These are phyloP conservation scores for Clarias platycephalus DNA, from an alignment of 2,797 vertebrate species.

Conservation along the genomic window DNA sequence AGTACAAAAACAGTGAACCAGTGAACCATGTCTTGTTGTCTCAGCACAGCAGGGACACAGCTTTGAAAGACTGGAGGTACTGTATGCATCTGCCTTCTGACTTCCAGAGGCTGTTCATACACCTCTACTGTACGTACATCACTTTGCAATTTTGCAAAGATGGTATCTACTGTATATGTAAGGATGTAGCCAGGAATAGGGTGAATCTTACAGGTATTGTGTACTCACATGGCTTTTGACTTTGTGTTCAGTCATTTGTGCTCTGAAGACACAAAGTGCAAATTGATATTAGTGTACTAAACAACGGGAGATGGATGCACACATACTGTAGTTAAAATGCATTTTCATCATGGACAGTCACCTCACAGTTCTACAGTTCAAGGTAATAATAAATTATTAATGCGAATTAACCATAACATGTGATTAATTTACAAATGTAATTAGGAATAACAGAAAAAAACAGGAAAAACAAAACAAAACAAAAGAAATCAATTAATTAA, in stretches of 20 bases:
- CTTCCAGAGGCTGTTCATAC: neutral
- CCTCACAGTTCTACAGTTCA: too few relatives aligned
- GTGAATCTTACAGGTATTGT: neutral
- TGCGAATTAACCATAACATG: neutral
- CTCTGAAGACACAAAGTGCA: constrained; percentile 15
- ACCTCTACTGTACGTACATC: neutral
- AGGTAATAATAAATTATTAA: neutral
- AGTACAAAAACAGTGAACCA: too few relatives aligned
- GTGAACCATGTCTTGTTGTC: neutral
- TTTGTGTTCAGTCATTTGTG: neutral
- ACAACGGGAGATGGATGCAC: neutral
- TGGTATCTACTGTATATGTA: neutral
- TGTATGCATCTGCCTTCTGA: too few relatives aligned
- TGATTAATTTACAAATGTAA: neutral
- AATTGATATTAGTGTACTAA: constrained; percentile 9
- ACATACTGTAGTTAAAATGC: neutral
- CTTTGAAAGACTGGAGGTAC: neutral
- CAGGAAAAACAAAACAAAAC: neutral
- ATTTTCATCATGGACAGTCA: neutral
- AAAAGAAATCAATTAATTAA: too few relatives aligned
- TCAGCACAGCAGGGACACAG: neutral
- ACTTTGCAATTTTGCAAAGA: neutral
- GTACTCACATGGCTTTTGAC: neutral
- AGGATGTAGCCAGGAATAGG: neutral
- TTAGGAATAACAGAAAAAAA: neutral